Evolutionary conservation across 1,140 invertebrate species (phyloP).

Genomic region (Arctopsyche grandis): DNA sequence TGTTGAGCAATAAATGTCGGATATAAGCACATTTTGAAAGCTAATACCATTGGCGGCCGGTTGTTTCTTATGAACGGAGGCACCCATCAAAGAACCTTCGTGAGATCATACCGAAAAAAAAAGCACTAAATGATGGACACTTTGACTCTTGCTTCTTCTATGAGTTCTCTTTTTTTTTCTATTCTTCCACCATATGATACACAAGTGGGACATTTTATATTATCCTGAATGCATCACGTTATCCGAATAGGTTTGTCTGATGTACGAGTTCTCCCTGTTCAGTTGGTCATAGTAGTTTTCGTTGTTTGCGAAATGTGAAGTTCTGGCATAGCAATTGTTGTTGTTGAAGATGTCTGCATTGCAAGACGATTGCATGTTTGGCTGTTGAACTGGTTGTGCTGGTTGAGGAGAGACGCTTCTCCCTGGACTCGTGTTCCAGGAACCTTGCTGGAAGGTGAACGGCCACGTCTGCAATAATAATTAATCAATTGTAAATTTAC

Average conservation of each 20-base stretch:
- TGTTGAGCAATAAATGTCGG: conserved; percentile 40
- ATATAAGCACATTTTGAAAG: conserved; percentile 23
- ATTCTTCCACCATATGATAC: not conserved
- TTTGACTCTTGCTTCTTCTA: not conserved
- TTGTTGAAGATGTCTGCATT: conserved; percentile 42
- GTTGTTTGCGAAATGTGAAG: conserved; percentile 28
- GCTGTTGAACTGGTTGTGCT: not conserved
- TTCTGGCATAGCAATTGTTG: conserved; percentile 48
- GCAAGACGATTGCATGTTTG: not conserved
- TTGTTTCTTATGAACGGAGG: conserved; percentile 18
- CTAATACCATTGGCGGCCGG: conserved; percentile 40
- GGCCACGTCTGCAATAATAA: conserved; percentile 51
- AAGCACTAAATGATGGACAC: conserved; percentile 2
- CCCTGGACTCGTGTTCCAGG: conserved; percentile 21
- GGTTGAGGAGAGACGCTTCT: conserved; percentile 32
- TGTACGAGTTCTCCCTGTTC: conserved; percentile 45
- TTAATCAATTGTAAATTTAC: too few relatives aligned
- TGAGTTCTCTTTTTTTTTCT: not conserved
- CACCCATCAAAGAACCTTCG: conserved; percentile 36
- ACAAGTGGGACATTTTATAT: conserved; percentile 1
- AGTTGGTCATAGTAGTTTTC: conserved; percentile 51
- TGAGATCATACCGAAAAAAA: conserved; percentile 32
- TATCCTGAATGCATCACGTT: conserved; percentile 47
- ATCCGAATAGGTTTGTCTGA: conserved; percentile 47
- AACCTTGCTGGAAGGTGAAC: conserved; percentile 53